Evolutionary conservation across 2,113 vertebrate genomes (phyloP).

Genomic region (Python bivittatus): DNA sequence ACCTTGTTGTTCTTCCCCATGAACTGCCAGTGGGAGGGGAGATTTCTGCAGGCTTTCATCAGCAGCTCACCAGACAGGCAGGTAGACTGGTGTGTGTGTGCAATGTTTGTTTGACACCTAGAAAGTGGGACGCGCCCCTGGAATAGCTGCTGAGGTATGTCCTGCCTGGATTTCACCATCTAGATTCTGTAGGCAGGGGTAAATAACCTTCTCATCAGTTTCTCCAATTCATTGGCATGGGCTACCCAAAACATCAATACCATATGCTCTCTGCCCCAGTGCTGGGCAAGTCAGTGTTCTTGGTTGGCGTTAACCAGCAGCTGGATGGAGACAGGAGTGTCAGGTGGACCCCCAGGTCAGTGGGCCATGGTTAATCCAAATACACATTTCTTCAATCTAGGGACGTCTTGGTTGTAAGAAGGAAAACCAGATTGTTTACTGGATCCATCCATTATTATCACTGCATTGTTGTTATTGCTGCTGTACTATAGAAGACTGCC

Average conservation of each 20-base stretch:
- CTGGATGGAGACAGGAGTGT: background rate
- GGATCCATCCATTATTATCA: background rate
- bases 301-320: constrained; percentile 8
- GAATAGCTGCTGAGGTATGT: constrained; percentile 11
- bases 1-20: constrained; percentile 1
- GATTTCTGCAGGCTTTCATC: background rate
- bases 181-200: background rate
- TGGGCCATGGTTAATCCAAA: constrained; percentile 12
- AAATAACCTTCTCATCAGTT: constrained; percentile 30
- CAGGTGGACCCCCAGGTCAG: constrained; percentile 10
- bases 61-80: background rate
- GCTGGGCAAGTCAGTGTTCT: background rate
- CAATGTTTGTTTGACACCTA: constrained; percentile 23
- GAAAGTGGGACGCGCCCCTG: background rate
- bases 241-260: background rate
- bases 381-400: constrained; percentile 3
- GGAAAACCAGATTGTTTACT: background rate
- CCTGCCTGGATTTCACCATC: constrained; percentile 10
- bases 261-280: constrained; percentile 19
- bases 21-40: background rate
- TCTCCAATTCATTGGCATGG: constrained; percentile 17
- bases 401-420: constrained; percentile 3
- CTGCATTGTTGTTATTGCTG: background rate
- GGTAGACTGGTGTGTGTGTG: background rate
- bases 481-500: background rate